These are phyloP conservation scores for Melanaphis sacchari DNA, from an alignment of 1,140 invertebrate species.

Conservation along the genomic window DNA sequence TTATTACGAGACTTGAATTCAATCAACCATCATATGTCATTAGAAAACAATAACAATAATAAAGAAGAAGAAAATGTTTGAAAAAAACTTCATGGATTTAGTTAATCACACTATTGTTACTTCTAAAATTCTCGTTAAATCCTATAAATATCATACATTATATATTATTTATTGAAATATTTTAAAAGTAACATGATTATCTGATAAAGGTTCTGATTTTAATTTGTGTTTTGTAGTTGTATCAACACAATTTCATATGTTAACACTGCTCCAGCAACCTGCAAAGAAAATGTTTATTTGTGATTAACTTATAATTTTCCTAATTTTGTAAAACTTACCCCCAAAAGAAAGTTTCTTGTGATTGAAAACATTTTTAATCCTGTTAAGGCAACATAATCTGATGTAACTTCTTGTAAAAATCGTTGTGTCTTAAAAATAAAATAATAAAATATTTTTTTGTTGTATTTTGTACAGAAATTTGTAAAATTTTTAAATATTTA, in stretches of 20 bases:
- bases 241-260: constrained; percentile 75
- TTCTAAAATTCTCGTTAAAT: not conserved
- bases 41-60: constrained; percentile 35
- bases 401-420: constrained; percentile 61
- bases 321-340: constrained; percentile 59
- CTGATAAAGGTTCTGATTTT: not conserved
- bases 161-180: not conserved
- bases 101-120: not conserved
- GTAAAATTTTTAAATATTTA: not conserved
- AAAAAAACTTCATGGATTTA: not conserved
- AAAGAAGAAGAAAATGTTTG: constrained; percentile 14
- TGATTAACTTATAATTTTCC: not conserved
- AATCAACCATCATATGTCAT: not conserved
- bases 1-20: constrained; percentile 29
- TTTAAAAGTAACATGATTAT: not conserved
- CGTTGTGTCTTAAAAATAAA: constrained; percentile 60
- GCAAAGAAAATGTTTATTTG: constrained; percentile 61
- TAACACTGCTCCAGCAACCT: constrained; percentile 75
- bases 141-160: not conserved
- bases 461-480: not conserved
- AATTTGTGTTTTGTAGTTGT: constrained; percentile 63
- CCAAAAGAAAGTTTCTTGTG: constrained; percentile 61
- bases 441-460: not conserved
- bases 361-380: constrained; percentile 62
- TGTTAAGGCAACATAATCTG: constrained; percentile 61